phyloP scores from a whole-genome alignment of 2,797 vertebrate species.

The Pangasius mekongensis region DNA sequence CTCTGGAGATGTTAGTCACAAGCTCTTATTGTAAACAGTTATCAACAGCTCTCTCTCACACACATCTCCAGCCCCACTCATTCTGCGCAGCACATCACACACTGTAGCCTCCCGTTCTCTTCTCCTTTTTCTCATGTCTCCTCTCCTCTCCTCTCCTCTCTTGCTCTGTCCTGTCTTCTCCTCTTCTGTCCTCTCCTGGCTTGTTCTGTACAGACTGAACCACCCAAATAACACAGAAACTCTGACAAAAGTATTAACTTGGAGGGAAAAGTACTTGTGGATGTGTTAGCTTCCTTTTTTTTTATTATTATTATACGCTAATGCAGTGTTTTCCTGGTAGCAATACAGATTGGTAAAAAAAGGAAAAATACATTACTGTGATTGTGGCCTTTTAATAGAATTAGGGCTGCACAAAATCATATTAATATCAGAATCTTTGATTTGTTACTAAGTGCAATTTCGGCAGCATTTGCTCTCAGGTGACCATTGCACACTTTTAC shows the following conservation, averaged over 20 bases:
- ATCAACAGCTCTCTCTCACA: slow-evolving; percentile 60
- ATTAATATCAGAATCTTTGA: background rate
- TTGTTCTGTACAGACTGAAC: background rate
- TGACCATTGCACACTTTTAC: background rate
- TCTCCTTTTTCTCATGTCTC: too few relatives aligned
- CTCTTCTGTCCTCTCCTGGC: background rate
- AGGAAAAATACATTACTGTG: background rate
- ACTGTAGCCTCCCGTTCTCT: background rate
- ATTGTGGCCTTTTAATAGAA: background rate
- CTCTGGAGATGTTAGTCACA: slow-evolving; percentile 63
- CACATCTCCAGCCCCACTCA: slow-evolving; percentile 51
- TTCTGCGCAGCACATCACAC: slow-evolving; percentile 30
- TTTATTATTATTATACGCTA: background rate
- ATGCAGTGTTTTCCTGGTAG: background rate
- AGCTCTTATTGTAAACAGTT: slow-evolving; percentile 44
- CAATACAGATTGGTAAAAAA: background rate
- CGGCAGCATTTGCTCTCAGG: background rate
- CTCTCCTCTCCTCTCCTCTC: background rate
- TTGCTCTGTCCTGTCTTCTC: background rate
- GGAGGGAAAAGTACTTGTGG: background rate
- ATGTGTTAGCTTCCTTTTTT: background rate
- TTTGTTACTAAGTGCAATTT: background rate
- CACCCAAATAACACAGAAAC: background rate
- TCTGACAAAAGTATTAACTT: background rate
- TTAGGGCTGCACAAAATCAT: background rate